Base-by-base conservation (phyloP, 2,113 vertebrate genomes). In the Tursiops truncatus region DNA sequence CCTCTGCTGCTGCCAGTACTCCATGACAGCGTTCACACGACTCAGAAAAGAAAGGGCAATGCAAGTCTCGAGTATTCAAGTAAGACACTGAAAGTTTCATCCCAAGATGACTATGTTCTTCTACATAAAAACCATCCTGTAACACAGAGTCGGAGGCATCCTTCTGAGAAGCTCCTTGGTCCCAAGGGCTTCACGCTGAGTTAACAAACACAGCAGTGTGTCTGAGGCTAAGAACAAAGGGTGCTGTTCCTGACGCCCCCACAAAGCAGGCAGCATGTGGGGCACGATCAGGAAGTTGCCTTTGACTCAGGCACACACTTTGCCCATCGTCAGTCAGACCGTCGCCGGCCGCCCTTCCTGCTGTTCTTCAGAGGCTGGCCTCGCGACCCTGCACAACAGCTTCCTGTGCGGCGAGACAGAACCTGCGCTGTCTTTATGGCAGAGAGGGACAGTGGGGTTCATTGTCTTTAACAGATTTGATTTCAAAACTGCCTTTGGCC, bases 1-100 rank as follows among this genome's bases (percentile, higher is more conserved):
- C 33, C 33, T 26, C 70, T 17, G 56, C 63, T 89, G 44, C 80
- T 89, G 60, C 89, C 56, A 41, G 53, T 18, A 38, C 41, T 81
- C 41, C 90, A 71, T 25, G 96, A 96, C 94, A 87, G 93, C 68
- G 97, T 96, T 93, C 97, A 97, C 94, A 70, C 79, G 93, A 97
- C 95, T 65, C 91, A 67, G 13, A 92, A 56, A 96, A 97, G 93
- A 95, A 20, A 97, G 96, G 84, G 97, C 97, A 63, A 82, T 94
- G 91, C 68, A 96, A 94, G 79, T 17, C 4, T 98, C 98, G 96
- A 97, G 91, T 98, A 98, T 96, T 97, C 97, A 97, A 89, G 95
- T 97, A 98, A 98, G 98, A 99, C 98, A 97, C 94, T 95, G 8
- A 65, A 97, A 97, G 33, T 28, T 96, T 88, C 95, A 97, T 97